These are phyloP conservation scores for Paracanthobrama guichenoti DNA, from an alignment of 2,113 vertebrate genomes.

Conservation along the genomic window DNA sequence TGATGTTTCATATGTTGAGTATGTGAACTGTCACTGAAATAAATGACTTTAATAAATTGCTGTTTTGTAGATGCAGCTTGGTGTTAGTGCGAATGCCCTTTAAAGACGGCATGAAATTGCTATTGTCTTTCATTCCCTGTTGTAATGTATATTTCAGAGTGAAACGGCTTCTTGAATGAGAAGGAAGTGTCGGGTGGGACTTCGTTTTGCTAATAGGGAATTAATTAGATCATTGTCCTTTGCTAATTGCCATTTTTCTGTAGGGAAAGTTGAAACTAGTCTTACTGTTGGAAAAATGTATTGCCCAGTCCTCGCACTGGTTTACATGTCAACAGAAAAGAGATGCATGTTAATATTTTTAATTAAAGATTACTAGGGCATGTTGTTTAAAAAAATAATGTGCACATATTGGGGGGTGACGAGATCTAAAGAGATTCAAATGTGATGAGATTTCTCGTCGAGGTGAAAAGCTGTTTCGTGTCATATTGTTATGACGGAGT, in stretches of 20 bases:
- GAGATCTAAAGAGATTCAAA: no score
- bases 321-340: no score
- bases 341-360: no score
- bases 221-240: background rate
- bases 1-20: background rate
- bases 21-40: background rate
- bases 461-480: no score
- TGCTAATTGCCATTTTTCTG: background rate
- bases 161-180: background rate
- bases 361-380: no score
- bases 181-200: background rate
- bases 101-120: background rate
- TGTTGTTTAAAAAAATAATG: no score
- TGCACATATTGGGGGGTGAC: no score
- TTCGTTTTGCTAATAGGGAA: background rate
- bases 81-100: background rate
- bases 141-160: background rate
- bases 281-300: no score
- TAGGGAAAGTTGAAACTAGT: no score
- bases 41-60: background rate
- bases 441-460: no score
- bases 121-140: background rate
- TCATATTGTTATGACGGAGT: no score
- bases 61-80: background rate
- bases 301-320: no score